These are phyloP conservation scores for Pipra filicauda DNA, from an alignment of 2,113 vertebrate genomes.

Conservation along the genomic window DNA sequence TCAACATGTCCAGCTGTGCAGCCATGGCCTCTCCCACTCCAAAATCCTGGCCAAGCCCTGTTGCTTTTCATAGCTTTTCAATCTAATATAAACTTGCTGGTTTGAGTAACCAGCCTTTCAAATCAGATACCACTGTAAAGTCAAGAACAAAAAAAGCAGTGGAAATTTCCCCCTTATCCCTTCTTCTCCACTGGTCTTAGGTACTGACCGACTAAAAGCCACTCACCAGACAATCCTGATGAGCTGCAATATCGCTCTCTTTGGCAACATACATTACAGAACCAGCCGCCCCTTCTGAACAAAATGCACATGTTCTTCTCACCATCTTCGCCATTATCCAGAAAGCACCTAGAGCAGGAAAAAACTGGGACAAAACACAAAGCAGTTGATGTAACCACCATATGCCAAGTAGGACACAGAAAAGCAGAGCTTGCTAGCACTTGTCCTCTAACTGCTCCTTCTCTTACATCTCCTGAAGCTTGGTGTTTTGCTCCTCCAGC, in stretches of 20 bases:
- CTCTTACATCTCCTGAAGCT: neutral
- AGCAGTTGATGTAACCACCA: neutral
- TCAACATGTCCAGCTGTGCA: neutral
- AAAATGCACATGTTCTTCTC: constrained; percentile 69
- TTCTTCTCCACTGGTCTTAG: neutral
- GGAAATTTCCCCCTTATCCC: neutral
- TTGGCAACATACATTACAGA: constrained; percentile 69
- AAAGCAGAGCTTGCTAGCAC: neutral
- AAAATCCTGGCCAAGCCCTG: neutral
- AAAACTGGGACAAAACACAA: constrained; percentile 23
- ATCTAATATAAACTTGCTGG: neutral
- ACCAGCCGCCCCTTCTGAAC: constrained; percentile 45
- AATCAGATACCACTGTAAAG: neutral
- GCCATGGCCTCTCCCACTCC: neutral
- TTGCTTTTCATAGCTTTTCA: neutral
- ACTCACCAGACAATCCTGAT: constrained; percentile 79
- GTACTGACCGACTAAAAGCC: neutral
- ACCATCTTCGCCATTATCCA: constrained; percentile 70
- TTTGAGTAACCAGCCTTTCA: neutral
- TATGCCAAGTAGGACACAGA: neutral
- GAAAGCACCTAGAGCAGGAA: constrained; percentile 13
- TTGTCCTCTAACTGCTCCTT: neutral
- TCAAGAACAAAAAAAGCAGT: neutral
- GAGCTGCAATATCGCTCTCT: constrained; percentile 68
- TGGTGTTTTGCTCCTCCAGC: neutral